Base-by-base conservation (phyloP, 2,113 vertebrate genomes). In the Oenanthe oenanthe region DNA sequence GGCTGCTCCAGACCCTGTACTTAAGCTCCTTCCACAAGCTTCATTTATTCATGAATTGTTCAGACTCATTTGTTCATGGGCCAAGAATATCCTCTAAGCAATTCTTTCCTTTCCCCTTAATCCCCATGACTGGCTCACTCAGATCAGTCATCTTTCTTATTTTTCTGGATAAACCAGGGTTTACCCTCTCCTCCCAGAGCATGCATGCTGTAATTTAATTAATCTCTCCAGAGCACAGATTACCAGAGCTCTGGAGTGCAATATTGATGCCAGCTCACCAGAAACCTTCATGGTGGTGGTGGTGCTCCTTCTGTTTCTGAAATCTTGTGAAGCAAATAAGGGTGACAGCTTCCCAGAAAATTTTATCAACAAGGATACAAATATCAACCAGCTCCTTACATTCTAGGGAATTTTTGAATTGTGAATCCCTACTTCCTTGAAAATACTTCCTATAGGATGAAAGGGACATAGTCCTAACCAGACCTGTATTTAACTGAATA, bases 41-140 rank as follows among this genome's bases (percentile, higher is more conserved):
- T 76, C 4, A 0, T 83, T 82, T 93, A 62, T 66, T 83, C 88
- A 47, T 40, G 3, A 85, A 89, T 87, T 94, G 57, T 95, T 95
- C 54, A 70, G 89, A 25, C 24, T 72, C 66, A 70, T 76, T 93
- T 96, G 82, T 93, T 94, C 66, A 17, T 7, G 29, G 50, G 85
- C 90, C 94, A 88, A 83, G 58, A 79, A 45, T 76, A 94, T 61
- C 71, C 67, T 88, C 74, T 95, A 95, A 94, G 74, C 89, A 92
- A 93, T 92, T 92, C 71, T 96, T 97, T 95, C 88, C 90, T 93
- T 92, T 94, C 60, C 20, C 21, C 38, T 85, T 93, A 95, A 88
- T 88, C 79, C 85, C 60, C 45, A 56, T 31, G 45, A 93, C 83
- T 73, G 74, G 45, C 63, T 88, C 88, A 70, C 40, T 57, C 1